Percentiles rank a stretch among this genome's conserved stretches.
Conservation (phyloP, 1,140 invertebrate genomes). For the Heterodera schachtii region DNA sequence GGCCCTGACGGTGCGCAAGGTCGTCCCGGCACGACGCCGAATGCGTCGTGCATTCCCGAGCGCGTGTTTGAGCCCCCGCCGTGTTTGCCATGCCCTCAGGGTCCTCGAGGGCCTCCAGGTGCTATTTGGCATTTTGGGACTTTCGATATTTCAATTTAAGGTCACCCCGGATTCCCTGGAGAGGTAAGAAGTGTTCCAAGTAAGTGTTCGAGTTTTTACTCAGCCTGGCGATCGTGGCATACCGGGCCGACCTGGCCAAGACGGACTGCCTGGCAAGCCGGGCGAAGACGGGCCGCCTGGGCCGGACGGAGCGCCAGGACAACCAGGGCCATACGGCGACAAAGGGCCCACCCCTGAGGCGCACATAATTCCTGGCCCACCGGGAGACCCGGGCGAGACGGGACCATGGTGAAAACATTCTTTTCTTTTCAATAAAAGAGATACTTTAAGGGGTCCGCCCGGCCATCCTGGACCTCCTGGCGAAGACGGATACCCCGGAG, state of each 20-base stretch:
- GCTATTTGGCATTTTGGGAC: neutral
- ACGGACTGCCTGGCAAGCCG: slow-evolving; percentile 43
- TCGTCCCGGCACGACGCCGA: slow-evolving; percentile 63
- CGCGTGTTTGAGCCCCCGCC: slow-evolving; percentile 64
- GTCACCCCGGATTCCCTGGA: slow-evolving; percentile 57
- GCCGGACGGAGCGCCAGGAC: slow-evolving; percentile 41
- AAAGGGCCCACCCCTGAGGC: slow-evolving; percentile 63
- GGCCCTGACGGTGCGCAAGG: slow-evolving; percentile 64
- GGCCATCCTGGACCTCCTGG: slow-evolving; percentile 56
- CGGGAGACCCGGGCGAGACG: slow-evolving; percentile 60
- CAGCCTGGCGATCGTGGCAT: slow-evolving; percentile 58
- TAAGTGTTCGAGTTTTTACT: neutral
- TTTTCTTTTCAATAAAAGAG: neutral
- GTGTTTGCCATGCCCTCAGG: slow-evolving; percentile 64
- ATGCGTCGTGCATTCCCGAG: slow-evolving; percentile 65
- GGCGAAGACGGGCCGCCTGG: slow-evolving; percentile 50
- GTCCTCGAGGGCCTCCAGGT: slow-evolving; percentile 59
- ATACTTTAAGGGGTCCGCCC: slow-evolving; percentile 47
- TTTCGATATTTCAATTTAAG: neutral
- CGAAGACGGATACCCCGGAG: slow-evolving; percentile 53
- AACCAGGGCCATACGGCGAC: slow-evolving; percentile 54
- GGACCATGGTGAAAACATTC: slow-evolving; percentile 51
- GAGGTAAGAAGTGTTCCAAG: neutral
- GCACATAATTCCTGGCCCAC: slow-evolving; percentile 63
- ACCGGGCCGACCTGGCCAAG: slow-evolving; percentile 42